phyloP scores from a whole-genome alignment of 2,888 invertebrate species.

The Netelia melanura region DNA sequence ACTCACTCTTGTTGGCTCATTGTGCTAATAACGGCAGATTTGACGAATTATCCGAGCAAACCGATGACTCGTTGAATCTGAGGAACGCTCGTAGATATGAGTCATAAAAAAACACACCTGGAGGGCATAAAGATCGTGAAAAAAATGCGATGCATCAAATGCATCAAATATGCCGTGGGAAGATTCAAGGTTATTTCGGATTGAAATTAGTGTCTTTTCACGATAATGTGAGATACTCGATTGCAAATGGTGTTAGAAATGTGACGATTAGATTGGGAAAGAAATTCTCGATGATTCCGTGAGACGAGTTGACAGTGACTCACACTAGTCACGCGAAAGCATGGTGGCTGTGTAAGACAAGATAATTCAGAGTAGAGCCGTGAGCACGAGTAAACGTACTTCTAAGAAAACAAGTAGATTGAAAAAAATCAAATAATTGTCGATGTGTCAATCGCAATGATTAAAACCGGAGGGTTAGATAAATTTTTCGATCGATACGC shows the following conservation, averaged over 20 bases:
- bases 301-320: conserved; percentile 78
- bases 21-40: not conserved
- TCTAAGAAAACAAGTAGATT: conserved; percentile 18
- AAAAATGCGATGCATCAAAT: not conserved
- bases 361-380: conserved; percentile 47
- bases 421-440: not conserved
- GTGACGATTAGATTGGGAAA: not conserved
- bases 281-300: conserved; percentile 60
- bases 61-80: conserved; percentile 4
- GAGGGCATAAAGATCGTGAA: not conserved
- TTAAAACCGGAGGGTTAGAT: not conserved
- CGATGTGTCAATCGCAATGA: not conserved
- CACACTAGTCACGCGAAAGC: conserved; percentile 76
- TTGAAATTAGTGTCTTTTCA: too few species aligned
- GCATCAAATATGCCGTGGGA: not conserved
- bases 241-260: conserved; percentile 12
- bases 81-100: conserved; percentile 6
- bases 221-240: not conserved
- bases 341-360: conserved; percentile 71
- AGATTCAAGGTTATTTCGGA: not conserved
- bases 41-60: not conserved
- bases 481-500: conserved; percentile 1
- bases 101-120: conserved; percentile 18
- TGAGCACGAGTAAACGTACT: conserved; percentile 20
- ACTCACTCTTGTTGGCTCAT: not conserved